Evolutionary conservation across 2,113 vertebrate genomes (phyloP).

Genomic region (Hippocampus zosterae): DNA sequence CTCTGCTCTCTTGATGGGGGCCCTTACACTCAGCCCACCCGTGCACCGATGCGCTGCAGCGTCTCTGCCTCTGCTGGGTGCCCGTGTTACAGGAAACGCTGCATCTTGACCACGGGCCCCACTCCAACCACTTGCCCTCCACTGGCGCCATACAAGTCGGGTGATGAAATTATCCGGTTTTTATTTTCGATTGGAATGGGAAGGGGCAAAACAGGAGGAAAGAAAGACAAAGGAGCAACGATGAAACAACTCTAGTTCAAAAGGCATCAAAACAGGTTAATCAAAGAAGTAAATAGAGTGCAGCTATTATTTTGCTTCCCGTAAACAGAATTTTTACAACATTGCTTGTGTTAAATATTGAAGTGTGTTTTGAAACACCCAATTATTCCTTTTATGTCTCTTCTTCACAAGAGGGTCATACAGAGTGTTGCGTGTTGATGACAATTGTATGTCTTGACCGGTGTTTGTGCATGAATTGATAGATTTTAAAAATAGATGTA

Average conservation of each 20-base stretch:
- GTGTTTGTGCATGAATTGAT: slow-evolving; percentile 17
- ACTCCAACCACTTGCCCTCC: slow-evolving; percentile 97
- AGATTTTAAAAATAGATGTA: neutral
- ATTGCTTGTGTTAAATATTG: slow-evolving; percentile 37
- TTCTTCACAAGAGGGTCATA: slow-evolving; percentile 36
- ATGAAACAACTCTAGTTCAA: slow-evolving; percentile 2
- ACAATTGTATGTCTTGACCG: slow-evolving; percentile 22
- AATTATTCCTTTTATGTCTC: slow-evolving; percentile 33
- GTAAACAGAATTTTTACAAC: slow-evolving; percentile 29
- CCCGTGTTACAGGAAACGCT: slow-evolving; percentile 88
- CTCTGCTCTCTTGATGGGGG: slow-evolving; percentile 82
- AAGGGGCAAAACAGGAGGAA: neutral
- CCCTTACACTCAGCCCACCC: slow-evolving; percentile 90
- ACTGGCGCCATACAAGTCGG: slow-evolving; percentile 66
- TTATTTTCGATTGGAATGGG: neutral
- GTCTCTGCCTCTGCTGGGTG: slow-evolving; percentile 86
- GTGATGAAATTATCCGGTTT: neutral
- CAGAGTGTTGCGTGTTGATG: slow-evolving; percentile 17
- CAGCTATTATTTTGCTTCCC: slow-evolving; percentile 19
- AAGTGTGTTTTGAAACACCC: slow-evolving; percentile 14
- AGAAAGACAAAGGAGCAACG: slow-evolving; percentile 14
- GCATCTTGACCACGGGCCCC: slow-evolving; percentile 89
- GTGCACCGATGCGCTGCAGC: slow-evolving; percentile 85
- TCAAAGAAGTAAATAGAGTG: slow-evolving; percentile 13
- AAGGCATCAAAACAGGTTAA: slow-evolving; percentile 1